phyloP scores from a whole-genome alignment of 2,888 invertebrate genomes.

The Amaurobius ferox region DNA sequence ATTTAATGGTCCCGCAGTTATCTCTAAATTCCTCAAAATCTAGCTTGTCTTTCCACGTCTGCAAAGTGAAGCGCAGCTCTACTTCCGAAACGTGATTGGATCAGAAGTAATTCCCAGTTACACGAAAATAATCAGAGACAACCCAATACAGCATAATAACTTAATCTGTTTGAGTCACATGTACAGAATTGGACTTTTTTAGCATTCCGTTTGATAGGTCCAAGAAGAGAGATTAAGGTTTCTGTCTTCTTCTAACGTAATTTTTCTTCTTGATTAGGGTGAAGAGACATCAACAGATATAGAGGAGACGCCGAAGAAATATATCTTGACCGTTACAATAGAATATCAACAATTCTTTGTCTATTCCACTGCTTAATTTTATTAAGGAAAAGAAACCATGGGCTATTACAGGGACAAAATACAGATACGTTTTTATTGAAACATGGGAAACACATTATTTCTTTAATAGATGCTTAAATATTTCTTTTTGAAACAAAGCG shows the following conservation, averaged over 20 bases:
- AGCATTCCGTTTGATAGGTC: neutral
- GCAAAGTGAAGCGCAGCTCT: neutral
- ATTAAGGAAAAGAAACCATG: no score
- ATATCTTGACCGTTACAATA: neutral
- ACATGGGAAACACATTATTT: no score
- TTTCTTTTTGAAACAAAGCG: no score
- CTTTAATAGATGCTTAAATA: no score
- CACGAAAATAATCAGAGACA: neutral
- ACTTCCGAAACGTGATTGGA: conserved; percentile 6
- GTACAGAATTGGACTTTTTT: neutral
- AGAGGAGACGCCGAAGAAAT: neutral
- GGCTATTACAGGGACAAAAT: no score
- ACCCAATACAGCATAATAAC: conserved; percentile 6
- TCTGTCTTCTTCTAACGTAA: neutral
- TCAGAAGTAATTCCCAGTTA: neutral
- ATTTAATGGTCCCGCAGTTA: no score
- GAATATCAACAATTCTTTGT: no score
- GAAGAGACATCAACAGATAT: neutral
- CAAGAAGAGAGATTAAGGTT: neutral
- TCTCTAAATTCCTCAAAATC: no score
- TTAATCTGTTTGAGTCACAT: conserved; percentile 1
- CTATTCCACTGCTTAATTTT: no score
- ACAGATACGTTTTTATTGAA: no score
- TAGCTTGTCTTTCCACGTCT: no score
- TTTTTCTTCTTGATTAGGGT: neutral